Base-by-base conservation (phyloP, 2,888 invertebrate species). In the Trissonchulus latispiculum region DNA sequence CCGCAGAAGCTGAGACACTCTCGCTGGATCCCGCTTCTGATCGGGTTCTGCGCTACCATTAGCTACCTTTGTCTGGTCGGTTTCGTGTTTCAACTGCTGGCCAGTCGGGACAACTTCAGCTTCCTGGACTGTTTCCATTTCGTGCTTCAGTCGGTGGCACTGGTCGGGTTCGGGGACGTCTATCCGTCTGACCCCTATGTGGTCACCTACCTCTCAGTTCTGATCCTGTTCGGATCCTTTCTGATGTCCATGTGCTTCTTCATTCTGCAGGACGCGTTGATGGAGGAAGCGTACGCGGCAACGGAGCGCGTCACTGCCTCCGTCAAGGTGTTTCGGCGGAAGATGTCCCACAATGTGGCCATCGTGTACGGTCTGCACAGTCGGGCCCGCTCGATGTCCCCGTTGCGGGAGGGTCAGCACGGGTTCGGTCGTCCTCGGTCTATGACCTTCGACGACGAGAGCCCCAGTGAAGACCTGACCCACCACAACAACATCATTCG, bases 61-160 rank as follows among this genome's bases (percentile, higher is more conserved):
- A 15, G 35, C 36, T 68, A 68, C 36, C 3, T 68, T 32, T 31
- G 2, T 36, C 28, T 72, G n/a, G 32, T 33, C 23, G 31, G 29
- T 2, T 35, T 72, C 3, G 2, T 28, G 36, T 37, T 72, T 15
- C 35, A 31, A 2, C 15, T 72, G 3, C 15, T 33, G 29, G 23
- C 62, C 31, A 91, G 73, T 67, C 92, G 83, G 32, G 36, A 33
- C 0, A 48, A 48, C 23, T 95, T 95, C 95, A 87, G 87, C 18
- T 91, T 92, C 84, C 90, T 93, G 79, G 91, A 92, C 75, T 90
- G 94, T 0, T 93, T 95, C 83, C 95, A 95, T 83, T 95, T 95
- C 83, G 91, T 95, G 0, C 95, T 95, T 82, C 91, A 95, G 79
- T 93, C 94, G 0, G 92, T 94, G 89, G 92, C 93, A 0, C 95